Base-by-base conservation (phyloP, 1,140 invertebrate genomes). In the Octopus bimaculoides region DNA sequence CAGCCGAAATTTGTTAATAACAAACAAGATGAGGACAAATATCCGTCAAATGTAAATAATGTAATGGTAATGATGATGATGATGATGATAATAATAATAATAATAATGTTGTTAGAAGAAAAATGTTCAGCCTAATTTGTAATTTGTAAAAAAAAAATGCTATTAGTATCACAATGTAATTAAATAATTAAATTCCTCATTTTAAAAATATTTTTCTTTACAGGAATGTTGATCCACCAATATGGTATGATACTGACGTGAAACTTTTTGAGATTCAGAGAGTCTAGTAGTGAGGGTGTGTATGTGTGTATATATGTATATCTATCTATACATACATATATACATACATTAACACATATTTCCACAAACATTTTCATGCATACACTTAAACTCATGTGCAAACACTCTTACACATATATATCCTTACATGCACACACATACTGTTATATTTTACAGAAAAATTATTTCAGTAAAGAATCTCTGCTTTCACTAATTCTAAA, bases 221-320 rank as follows among this genome's bases (percentile, higher is more conserved):
- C 90, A 96, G 97, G 86, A 99, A 99, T 91, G 94, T 98, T 74
- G 97, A 99, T 89, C 98, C 98, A 41, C 97, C 98, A 0, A 97
- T 99, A 85, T 99, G 98, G 98, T 99, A 98, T 90, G 98, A 99
- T 88, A 99, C 98, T 0, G 96, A 98, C 89, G 97, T 99, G 8
- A 98, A 98, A 90, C 92, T 99, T 76, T 99, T 99, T 91, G 98
- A 99, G 78, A 90, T 90, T 77, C 89, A 90, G 81, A 81, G 89
- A 78, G 87, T 90, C 10, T 89, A 83, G 26, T 41, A 41, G 2
- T 41, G 26, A 41, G 26, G 26, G 26, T 41, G 26, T 41, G 26
- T 41, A 41, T 41, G 26, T 41, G 26, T 41, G 26, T 41, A 41
- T 41, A 41, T 41, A 41, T 41, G 26, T 41, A 41, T 41, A 41